Percentiles rank a stretch among this genome's conserved stretches.
These are phyloP conservation scores for Neomicropteryx cornuta DNA, from an alignment of 1,140 invertebrate species.

Conservation along the genomic window DNA sequence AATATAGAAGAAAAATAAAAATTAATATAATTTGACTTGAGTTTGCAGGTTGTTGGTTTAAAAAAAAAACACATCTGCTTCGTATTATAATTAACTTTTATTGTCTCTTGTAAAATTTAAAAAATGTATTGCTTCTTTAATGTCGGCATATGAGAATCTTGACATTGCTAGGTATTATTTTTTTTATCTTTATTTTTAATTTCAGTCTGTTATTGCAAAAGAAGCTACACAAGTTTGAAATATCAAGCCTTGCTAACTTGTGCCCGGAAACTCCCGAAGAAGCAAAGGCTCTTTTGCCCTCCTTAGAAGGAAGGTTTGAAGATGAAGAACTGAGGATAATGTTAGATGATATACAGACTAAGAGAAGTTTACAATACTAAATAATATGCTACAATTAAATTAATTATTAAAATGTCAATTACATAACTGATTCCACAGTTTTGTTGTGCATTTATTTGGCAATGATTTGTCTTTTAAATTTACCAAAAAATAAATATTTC, in stretches of 20 bases:
- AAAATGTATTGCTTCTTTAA: no score
- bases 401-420: background rate
- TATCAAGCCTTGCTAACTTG: conserved; percentile 93
- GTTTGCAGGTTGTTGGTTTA: conserved; percentile 3
- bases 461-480: no score
- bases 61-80: background rate
- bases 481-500: no score
- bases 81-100: background rate
- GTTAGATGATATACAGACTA: conserved; percentile 95
- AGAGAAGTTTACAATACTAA: conserved; percentile 94
- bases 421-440: no score
- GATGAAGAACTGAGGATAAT: conserved; percentile 92
- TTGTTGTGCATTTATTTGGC: no score
- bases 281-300: conserved; percentile 93
- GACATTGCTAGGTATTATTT: background rate
- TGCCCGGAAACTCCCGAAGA: conserved; percentile 97
- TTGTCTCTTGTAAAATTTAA: background rate
- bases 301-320: conserved; percentile 89
- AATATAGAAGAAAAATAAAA: no score
- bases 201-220: conserved; percentile 85
- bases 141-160: no score
- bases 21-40: no score
- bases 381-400: conserved; percentile 7
- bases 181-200: conserved; percentile 16
- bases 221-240: conserved; percentile 97